phyloP scores from a whole-genome alignment of 2,113 vertebrate species.

The Talpa occidentalis region DNA sequence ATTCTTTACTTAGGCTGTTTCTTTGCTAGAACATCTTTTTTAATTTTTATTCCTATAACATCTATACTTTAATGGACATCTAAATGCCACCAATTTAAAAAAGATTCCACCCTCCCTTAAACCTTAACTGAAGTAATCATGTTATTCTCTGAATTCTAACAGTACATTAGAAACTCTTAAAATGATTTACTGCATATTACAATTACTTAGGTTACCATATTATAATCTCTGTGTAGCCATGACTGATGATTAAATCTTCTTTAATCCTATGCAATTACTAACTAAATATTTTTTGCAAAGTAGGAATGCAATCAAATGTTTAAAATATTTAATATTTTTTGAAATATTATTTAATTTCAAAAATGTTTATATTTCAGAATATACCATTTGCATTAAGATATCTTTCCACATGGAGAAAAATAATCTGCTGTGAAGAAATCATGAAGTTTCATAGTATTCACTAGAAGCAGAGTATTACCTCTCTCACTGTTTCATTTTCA shows the following conservation, averaged over 20 bases:
- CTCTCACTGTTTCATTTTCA: neutral
- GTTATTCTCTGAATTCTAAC: neutral
- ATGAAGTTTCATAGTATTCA: neutral
- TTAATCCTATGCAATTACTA: neutral
- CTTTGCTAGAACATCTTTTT: neutral
- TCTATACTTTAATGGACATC: neutral
- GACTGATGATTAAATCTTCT: neutral
- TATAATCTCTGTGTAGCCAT: neutral
- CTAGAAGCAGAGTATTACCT: neutral
- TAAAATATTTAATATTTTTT: slow-evolving; percentile 23
- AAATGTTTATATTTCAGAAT: neutral
- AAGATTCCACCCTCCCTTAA: neutral
- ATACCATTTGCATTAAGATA: neutral
- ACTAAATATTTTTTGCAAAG: neutral
- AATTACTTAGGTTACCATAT: neutral
- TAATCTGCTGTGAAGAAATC: neutral
- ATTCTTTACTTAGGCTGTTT: neutral
- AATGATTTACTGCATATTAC: neutral
- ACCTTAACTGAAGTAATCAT: neutral
- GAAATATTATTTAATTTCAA: slow-evolving; percentile 37
- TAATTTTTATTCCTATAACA: neutral
- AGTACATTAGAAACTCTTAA: neutral
- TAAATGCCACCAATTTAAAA: neutral
- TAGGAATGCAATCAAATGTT: neutral
- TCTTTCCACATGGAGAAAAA: neutral